Evolutionary conservation across 2,797 vertebrate genomes (phyloP).

Genomic region (Masticophis lateralis): DNA sequence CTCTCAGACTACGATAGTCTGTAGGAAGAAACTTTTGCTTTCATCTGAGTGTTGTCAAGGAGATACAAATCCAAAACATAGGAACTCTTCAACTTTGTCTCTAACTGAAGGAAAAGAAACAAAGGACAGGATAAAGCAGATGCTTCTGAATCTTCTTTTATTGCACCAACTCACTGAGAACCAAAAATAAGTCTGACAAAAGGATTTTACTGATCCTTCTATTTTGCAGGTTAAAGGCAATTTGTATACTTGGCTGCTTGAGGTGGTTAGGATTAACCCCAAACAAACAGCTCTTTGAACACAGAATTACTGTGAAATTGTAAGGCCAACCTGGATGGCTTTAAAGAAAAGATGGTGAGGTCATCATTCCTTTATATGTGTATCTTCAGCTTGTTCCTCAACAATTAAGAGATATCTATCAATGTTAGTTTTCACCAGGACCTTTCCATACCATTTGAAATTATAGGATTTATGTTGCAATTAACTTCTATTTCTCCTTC

Average conservation of each 20-base stretch:
- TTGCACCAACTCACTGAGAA: neutral
- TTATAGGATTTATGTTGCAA: neutral
- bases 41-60: neutral
- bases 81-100: neutral
- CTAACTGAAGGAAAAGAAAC: neutral
- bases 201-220: no score
- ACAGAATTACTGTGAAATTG: neutral
- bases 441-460: neutral
- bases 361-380: neutral
- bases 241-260: neutral
- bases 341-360: neutral
- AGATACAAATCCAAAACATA: neutral
- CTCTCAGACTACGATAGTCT: neutral
- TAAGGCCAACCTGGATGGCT: neutral
- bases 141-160: neutral
- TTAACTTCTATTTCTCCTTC: neutral
- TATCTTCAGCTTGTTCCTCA: neutral
- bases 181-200: neutral
- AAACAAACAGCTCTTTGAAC: neutral
- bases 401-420: neutral
- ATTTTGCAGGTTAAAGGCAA: fast-evolving
- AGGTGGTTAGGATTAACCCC: conserved; percentile 4
- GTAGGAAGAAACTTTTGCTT: neutral
- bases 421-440: neutral
- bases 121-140: neutral